Conservation (phyloP, 2,797 vertebrate species). For the Fundulus diaphanus region DNA sequence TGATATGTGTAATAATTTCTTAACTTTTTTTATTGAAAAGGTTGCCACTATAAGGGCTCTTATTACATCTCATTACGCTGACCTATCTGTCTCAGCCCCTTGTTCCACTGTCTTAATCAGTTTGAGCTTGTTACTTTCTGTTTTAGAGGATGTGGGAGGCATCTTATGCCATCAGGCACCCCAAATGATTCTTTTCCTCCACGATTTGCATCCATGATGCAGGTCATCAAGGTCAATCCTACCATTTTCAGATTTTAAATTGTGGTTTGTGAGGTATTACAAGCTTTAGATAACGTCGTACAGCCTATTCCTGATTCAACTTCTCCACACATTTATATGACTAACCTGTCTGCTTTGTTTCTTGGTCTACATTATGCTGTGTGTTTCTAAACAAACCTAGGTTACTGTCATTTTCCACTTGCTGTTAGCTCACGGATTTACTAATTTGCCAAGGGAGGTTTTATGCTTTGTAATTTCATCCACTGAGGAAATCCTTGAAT, state of each 20-base stretch:
- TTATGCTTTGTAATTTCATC: constrained; percentile 31
- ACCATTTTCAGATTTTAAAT: not conserved
- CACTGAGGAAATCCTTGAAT: constrained; percentile 19
- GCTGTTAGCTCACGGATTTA: not conserved
- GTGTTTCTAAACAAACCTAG: not conserved
- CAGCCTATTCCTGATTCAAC: not conserved
- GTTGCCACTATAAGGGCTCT: not conserved
- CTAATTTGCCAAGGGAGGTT: constrained; percentile 42
- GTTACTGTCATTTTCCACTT: not conserved
- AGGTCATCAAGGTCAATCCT: not conserved
- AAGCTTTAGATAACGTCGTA: not conserved
- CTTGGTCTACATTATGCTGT: not conserved
- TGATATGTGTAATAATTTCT: not conserved
- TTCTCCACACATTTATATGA: not conserved
- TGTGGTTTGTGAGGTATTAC: not conserved
- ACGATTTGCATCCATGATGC: no score
- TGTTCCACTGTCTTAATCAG: no score
- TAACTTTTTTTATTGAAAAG: not conserved
- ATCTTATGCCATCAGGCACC: no score
- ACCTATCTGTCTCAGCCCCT: no score
- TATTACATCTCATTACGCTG: no score
- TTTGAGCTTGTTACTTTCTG: no score
- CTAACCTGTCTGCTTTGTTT: not conserved
- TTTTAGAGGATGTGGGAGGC: no score
- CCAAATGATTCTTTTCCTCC: no score